These are phyloP conservation scores for Trachymyrmex cornetzi DNA, from an alignment of 1,140 invertebrate genomes.

Conservation along the genomic window DNA sequence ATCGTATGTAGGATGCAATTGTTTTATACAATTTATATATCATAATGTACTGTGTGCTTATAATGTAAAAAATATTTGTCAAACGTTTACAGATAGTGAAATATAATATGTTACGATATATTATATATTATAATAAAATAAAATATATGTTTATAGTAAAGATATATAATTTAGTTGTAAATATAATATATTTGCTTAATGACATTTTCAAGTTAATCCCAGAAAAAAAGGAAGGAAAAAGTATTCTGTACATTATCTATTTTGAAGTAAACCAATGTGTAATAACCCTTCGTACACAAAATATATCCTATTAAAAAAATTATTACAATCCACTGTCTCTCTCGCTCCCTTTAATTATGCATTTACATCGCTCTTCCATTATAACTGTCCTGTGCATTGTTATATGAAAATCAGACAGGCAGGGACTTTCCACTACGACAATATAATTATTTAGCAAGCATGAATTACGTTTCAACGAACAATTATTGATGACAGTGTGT, in stretches of 20 bases:
- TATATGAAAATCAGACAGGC: conserved; percentile 20
- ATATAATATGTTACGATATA: neutral
- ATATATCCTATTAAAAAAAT: conserved; percentile 10
- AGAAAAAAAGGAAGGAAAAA: neutral
- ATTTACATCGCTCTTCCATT: conserved; percentile 5
- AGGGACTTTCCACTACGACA: conserved; percentile 10
- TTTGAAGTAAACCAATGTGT: neutral
- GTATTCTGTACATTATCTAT: neutral
- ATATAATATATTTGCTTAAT: neutral
- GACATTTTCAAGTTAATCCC: conserved; percentile 12
- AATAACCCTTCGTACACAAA: neutral
- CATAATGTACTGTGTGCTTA: neutral
- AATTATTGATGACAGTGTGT: conserved; percentile 25
- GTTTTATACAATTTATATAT: neutral
- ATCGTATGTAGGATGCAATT: neutral
- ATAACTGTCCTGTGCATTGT: conserved; percentile 13
- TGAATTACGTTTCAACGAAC: conserved; percentile 31
- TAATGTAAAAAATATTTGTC: neutral
- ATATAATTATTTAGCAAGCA: conserved; percentile 45
- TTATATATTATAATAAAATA: neutral
- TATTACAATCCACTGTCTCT: conserved; percentile 5
- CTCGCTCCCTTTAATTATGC: conserved; percentile 8
- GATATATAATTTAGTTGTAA: neutral
- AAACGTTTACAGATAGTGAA: neutral
- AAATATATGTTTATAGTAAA: neutral